Evolutionary conservation across 2,888 invertebrate genomes (phyloP).

Genomic region (Glyphotaelius pellucidus): DNA sequence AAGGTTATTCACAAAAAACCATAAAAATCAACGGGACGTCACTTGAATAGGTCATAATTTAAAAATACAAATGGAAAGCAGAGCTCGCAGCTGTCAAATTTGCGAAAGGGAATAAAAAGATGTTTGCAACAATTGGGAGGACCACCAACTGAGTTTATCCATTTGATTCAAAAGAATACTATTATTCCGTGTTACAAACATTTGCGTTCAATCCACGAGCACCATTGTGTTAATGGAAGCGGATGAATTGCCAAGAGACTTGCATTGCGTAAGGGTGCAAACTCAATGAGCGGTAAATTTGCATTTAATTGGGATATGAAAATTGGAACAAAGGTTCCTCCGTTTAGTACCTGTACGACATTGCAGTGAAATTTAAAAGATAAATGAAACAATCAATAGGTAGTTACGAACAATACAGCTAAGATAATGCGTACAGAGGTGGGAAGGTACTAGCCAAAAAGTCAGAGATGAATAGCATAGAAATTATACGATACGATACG

Average conservation of each 20-base stretch:
- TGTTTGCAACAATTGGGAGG: conserved; percentile 9
- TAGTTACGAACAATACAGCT: neutral
- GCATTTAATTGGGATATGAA: neutral
- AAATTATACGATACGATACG: too few relatives aligned
- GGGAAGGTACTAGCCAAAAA: too few relatives aligned
- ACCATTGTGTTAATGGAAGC: conserved; percentile 17
- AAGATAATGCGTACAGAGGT: too few relatives aligned
- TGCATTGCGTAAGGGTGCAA: conserved; percentile 11
- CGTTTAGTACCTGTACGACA: neutral
- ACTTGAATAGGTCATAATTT: neutral
- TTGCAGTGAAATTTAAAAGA: neutral
- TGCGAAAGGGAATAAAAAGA: conserved; percentile 26
- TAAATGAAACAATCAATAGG: neutral
- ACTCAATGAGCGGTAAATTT: conserved; percentile 19
- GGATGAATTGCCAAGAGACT: conserved; percentile 23
- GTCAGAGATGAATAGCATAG: too few relatives aligned
- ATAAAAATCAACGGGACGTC: conserved; percentile 24
- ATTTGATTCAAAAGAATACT: conserved; percentile 44
- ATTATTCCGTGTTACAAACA: conserved; percentile 25
- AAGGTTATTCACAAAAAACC: conserved; percentile 25
- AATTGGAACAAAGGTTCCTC: neutral
- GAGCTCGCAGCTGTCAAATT: conserved; percentile 55
- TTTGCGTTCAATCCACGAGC: neutral
- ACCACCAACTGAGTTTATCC: conserved; percentile 54
- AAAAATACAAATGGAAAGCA: conserved; percentile 29